These are phyloP conservation scores for Columba janthina DNA, from an alignment of 2,113 vertebrate species.

Conservation along the genomic window DNA sequence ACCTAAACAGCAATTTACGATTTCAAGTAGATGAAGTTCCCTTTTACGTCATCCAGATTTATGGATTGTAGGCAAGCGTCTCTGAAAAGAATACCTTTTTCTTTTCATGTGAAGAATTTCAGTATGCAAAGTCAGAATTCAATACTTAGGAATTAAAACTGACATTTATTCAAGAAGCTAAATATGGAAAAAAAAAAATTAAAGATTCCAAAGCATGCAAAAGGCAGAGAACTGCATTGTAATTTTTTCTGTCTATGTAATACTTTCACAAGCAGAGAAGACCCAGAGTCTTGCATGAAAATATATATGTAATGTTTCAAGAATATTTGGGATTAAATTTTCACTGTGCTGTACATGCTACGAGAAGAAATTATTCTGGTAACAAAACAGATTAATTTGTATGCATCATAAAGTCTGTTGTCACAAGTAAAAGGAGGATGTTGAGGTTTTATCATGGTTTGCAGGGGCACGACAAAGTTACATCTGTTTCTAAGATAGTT, in stretches of 20 bases:
- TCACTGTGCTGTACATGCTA: not conserved
- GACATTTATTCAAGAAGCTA: not conserved
- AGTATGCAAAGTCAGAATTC: not conserved
- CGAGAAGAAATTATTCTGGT: not conserved
- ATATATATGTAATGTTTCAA: not conserved
- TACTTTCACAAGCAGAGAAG: not conserved
- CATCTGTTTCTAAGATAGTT: constrained; percentile 65
- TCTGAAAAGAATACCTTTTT: not conserved
- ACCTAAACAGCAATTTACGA: not conserved
- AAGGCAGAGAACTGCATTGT: not conserved
- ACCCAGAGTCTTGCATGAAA: not conserved
- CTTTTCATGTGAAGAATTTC: not conserved
- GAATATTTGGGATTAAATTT: not conserved
- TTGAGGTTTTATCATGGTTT: constrained; percentile 79
- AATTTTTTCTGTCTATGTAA: not conserved
- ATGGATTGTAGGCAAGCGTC: not conserved
- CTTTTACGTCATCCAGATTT: not conserved
- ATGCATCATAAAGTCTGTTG: constrained; percentile 14
- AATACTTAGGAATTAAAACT: not conserved
- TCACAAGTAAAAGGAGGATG: constrained; percentile 67
- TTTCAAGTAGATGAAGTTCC: not conserved
- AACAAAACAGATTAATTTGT: not conserved
- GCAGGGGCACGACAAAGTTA: constrained; percentile 70
- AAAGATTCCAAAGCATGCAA: not conserved
- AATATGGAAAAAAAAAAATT: not conserved